Base-by-base conservation (phyloP, 2,113 vertebrate species). In the Calyptommatus sinebrachiatus region DNA sequence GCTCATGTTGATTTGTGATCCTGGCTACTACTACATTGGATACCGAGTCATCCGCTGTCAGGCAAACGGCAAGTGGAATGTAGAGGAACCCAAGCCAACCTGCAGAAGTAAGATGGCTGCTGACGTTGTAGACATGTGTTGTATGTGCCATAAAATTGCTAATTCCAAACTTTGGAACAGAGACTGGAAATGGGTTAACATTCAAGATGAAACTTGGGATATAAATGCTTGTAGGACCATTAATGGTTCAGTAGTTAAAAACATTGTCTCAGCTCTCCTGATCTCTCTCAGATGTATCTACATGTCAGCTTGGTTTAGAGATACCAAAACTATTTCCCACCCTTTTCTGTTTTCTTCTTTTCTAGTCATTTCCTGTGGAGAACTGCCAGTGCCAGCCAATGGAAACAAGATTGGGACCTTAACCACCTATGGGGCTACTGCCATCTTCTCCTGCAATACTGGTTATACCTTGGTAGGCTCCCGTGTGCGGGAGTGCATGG, bases 381-480 rank as follows among this genome's bases (percentile, higher is more conserved):
- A 99, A 45, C 95, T 99, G 76, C 96, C 97, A 0, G 95, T 95
- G 0, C 98, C 98, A 1, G 96, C 97, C 1, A 99, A 97, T 1
- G 98, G 98, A 29, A 97, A 99, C 94, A 99, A 97, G 89, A 99
- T 99, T 1, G 98, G 98, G 72, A 99, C 97, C 0, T 78, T 99
- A 81, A 99, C 96, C 26, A 94, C 93, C 48, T 99, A 95, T 0
- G 98, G 97, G 48, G 98, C 98, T 4, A 99, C 98, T 0, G 97
- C 98, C 84, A 99, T 99, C 93, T 99, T 99, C 92, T 97, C 98
- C 88, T 99, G 98, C 93, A 99, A 99, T 91, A 98, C 97, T 0
- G 98, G 98, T 35, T 99, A 98, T 83, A 99, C 97, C 0, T 91
- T 99, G 89, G 97, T 99, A 66, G 98, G 98, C 67, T 99, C 98